Evolutionary conservation across 1,140 invertebrate species (phyloP).

Genomic region (Pseudomyrmex flavicornis): DNA sequence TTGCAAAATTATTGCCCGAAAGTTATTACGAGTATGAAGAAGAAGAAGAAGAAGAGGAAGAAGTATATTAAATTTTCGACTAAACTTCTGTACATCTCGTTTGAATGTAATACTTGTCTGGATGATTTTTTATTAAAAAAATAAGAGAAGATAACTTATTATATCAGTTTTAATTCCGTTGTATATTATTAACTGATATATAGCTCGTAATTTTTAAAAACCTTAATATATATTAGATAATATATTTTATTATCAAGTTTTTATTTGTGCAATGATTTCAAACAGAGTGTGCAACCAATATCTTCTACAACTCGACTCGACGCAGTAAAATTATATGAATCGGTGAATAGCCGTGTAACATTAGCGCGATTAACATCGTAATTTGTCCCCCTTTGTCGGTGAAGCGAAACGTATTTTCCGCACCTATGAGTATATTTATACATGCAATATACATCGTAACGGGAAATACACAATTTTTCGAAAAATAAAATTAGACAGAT

Average conservation of each 20-base stretch:
- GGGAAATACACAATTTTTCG: not conserved
- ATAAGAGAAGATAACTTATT: too few relatives aligned
- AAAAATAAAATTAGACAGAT: constrained; percentile 1
- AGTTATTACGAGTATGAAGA: not conserved
- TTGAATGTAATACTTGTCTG: not conserved
- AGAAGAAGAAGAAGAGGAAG: constrained; percentile 13
- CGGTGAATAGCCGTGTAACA: not conserved
- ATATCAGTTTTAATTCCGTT: too few relatives aligned
- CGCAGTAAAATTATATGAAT: not conserved
- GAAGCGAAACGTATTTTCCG: not conserved
- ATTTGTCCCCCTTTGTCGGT: not conserved
- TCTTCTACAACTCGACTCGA: too few relatives aligned
- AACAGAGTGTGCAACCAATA: too few relatives aligned
- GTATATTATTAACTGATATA: too few relatives aligned
- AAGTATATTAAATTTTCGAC: not conserved
- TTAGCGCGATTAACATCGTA: not conserved
- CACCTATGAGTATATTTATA: not conserved
- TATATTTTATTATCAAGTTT: too few relatives aligned
- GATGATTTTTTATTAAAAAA: too few relatives aligned
- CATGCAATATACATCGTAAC: not conserved
- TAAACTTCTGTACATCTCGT: not conserved
- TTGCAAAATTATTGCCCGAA: constrained; percentile 21
- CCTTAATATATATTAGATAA: too few relatives aligned
- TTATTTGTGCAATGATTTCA: too few relatives aligned
- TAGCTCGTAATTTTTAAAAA: too few relatives aligned